Percentiles rank a stretch among this genome's conserved stretches.
Conservation (phyloP, 2,113 vertebrate genomes). For the Protobothrops flavoviridis region DNA sequence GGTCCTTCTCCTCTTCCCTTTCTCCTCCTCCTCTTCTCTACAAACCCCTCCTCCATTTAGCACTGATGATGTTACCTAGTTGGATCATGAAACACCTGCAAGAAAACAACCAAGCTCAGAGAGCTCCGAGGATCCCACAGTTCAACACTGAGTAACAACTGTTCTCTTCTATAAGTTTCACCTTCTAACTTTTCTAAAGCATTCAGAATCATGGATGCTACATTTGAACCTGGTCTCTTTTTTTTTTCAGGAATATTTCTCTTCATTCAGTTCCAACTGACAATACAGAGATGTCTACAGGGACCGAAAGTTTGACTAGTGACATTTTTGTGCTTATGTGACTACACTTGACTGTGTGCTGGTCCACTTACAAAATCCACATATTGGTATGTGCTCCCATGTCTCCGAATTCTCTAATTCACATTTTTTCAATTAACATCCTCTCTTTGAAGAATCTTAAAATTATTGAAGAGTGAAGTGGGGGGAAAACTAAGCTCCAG, state of each 20-base stretch:
- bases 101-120: too few species aligned
- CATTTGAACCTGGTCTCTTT: not conserved
- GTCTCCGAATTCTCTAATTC: not conserved
- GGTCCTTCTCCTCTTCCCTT: too few species aligned
- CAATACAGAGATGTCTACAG: not conserved
- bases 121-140: too few species aligned
- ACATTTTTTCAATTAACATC: slow-evolving; percentile 43
- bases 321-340: too few species aligned
- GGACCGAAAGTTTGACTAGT: not conserved
- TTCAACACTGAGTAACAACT: too few species aligned
- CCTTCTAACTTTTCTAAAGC: not conserved
- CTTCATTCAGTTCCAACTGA: not conserved
- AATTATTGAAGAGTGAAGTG: slow-evolving; percentile 14
- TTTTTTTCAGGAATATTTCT: not conserved
- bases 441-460: slow-evolving; percentile 45
- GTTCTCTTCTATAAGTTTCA: not conserved
- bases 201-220: not conserved
- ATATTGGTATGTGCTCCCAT: not conserved
- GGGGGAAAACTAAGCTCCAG: slow-evolving; percentile 33
- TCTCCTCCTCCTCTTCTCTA: too few species aligned
- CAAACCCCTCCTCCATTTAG: too few species aligned
- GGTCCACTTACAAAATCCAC: not conserved
- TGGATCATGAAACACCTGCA: too few species aligned
- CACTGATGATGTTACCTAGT: too few species aligned
- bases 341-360: not conserved